Conservation (phyloP, 1,140 invertebrate species). For the Lepidurus arcticus region DNA sequence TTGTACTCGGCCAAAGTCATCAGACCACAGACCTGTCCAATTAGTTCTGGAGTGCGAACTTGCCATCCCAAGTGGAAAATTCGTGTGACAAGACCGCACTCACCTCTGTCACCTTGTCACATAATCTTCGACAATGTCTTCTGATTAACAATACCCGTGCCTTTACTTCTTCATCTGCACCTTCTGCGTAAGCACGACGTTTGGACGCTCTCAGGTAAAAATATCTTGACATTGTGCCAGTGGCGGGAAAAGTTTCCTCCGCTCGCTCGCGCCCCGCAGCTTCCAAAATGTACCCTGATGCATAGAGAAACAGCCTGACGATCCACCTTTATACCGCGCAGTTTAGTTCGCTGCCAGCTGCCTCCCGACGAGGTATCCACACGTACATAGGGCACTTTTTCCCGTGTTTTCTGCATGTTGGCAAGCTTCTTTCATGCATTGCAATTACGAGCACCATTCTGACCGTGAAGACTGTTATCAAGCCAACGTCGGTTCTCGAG, state of each 20-base stretch:
- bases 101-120: background rate
- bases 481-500: too few species aligned
- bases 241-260: background rate
- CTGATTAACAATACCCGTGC: background rate
- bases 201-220: background rate
- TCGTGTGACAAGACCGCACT: background rate
- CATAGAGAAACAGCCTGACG: background rate
- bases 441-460: background rate
- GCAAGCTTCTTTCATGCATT: background rate
- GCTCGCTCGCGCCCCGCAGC: background rate
- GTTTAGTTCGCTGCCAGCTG: background rate
- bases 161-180: background rate
- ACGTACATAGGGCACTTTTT: too few species aligned
- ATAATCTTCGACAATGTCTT: background rate
- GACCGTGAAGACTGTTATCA: background rate
- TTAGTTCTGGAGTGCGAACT: background rate
- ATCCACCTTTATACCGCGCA: background rate
- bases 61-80: background rate
- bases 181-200: background rate
- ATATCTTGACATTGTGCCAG: conserved; percentile 12
- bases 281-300: background rate
- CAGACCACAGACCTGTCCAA: too few species aligned
- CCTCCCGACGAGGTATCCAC: background rate
- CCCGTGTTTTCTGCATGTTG: background rate
- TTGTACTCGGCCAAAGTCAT: too few species aligned